Evolutionary conservation across 2,888 invertebrate species (phyloP).

Genomic region (Pasiphila rectangulata): DNA sequence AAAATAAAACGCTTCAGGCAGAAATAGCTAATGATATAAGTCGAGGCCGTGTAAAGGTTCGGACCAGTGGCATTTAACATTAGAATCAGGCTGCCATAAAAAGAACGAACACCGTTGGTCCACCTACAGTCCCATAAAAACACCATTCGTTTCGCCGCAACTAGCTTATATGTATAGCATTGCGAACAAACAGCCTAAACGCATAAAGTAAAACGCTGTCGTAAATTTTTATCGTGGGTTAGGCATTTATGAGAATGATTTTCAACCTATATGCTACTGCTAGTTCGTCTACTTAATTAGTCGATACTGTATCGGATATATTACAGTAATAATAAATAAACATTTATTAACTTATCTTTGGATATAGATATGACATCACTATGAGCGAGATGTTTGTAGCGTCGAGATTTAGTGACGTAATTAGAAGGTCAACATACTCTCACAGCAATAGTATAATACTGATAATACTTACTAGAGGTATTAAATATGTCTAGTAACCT

Average conservation of each 20-base stretch:
- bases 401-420: too few relatives aligned
- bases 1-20: not conserved
- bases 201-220: conserved; percentile 30
- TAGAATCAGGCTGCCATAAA: conserved; percentile 13
- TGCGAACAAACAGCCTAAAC: conserved; percentile 17
- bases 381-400: too few relatives aligned
- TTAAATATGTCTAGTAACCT: too few relatives aligned
- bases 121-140: conserved; percentile 40
- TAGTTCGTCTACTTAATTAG: conserved; percentile 4
- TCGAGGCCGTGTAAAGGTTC: conserved; percentile 17
- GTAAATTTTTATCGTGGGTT: conserved; percentile 30
- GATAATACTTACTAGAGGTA: too few relatives aligned
- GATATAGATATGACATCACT: too few relatives aligned
- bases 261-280: conserved; percentile 1
- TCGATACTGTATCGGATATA: too few relatives aligned
- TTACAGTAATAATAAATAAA: too few relatives aligned
- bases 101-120: conserved; percentile 19
- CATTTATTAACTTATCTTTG: too few relatives aligned
- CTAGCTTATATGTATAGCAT: conserved; percentile 24
- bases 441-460: too few relatives aligned
- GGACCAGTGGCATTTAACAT: conserved; percentile 46
- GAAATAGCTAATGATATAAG: conserved; percentile 14
- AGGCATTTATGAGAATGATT: conserved; percentile 8
- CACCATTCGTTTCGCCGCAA: conserved; percentile 33
- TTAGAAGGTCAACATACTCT: too few relatives aligned